Conservation (phyloP, 2,113 vertebrate genomes). For the Bubalus kerabau region DNA sequence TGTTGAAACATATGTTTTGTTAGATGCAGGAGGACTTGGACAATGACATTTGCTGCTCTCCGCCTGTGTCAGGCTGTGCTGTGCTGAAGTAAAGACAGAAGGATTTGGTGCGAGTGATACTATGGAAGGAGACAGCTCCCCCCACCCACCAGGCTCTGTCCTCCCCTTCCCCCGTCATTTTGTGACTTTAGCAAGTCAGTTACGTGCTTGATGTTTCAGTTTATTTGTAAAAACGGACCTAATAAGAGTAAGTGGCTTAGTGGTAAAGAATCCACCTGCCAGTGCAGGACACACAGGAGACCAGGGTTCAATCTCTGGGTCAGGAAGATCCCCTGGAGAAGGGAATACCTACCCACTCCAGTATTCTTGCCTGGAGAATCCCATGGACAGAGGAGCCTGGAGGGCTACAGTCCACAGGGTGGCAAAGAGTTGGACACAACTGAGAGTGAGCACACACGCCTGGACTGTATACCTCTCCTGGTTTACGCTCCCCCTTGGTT, state of each 20-base stretch:
- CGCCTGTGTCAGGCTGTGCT: not conserved
- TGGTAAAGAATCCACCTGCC: not conserved
- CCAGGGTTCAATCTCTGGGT: not conserved
- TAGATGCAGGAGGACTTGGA: not conserved
- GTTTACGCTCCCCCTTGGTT: not conserved
- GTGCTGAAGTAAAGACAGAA: not conserved
- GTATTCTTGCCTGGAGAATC: not conserved
- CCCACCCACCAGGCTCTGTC: not conserved
- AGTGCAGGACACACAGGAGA: not conserved
- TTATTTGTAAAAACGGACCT: not conserved
- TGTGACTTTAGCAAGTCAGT: not conserved
- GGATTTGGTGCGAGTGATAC: accelerated
- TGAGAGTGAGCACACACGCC: not conserved
- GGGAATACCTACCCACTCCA: not conserved
- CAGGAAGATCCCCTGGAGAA: not conserved
- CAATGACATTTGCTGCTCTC: not conserved
- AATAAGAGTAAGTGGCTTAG: not conserved
- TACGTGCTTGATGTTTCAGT: not conserved
- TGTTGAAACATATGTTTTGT: accelerated
- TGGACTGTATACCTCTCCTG: not conserved
- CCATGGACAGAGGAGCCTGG: not conserved
- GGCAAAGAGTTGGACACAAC: not conserved
- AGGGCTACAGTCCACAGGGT: not conserved
- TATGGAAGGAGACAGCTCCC: not conserved
- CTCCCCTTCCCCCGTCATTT: not conserved